A percentile compares a stretch with the other conserved stretches of the same genome.
Conservation (phyloP, 2,797 vertebrate genomes). For the Micropoecilia bifurca region DNA sequence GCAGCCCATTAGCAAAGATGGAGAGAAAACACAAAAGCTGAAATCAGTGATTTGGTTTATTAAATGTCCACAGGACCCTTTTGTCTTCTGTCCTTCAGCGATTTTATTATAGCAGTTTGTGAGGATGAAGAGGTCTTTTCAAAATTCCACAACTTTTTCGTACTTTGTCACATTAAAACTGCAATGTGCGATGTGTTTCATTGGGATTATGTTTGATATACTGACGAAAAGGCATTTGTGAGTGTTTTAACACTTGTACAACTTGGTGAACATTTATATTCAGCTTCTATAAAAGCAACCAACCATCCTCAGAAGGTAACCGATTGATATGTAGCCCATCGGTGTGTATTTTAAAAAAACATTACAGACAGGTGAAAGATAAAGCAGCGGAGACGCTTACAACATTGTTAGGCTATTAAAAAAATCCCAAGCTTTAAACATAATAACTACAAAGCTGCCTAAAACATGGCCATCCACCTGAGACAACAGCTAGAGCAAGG, state of each 20-base stretch:
- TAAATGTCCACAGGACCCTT: slow-evolving; percentile 54
- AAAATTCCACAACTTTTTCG: neutral
- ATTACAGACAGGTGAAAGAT: neutral
- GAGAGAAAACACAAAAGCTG: slow-evolving; percentile 45
- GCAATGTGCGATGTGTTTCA: neutral
- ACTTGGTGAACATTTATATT: neutral
- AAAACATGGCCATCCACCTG: neutral
- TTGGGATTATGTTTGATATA: neutral
- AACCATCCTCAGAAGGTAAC: neutral
- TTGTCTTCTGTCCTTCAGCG: slow-evolving; percentile 45
- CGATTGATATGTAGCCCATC: neutral
- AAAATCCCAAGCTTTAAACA: neutral
- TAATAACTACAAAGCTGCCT: neutral
- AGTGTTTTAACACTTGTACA: neutral
- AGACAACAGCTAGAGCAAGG: neutral
- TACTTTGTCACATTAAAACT: neutral
- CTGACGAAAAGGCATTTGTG: neutral
- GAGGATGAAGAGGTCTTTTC: neutral
- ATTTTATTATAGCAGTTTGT: slow-evolving; percentile 39
- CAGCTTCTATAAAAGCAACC: neutral
- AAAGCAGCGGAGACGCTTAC: neutral
- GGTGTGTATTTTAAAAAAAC: neutral
- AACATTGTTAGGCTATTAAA: neutral
- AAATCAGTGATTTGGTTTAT: slow-evolving; percentile 54
- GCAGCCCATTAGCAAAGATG: slow-evolving; percentile 69